Conservation (phyloP, 2,888 invertebrate species). For the Limenitis camilla region DNA sequence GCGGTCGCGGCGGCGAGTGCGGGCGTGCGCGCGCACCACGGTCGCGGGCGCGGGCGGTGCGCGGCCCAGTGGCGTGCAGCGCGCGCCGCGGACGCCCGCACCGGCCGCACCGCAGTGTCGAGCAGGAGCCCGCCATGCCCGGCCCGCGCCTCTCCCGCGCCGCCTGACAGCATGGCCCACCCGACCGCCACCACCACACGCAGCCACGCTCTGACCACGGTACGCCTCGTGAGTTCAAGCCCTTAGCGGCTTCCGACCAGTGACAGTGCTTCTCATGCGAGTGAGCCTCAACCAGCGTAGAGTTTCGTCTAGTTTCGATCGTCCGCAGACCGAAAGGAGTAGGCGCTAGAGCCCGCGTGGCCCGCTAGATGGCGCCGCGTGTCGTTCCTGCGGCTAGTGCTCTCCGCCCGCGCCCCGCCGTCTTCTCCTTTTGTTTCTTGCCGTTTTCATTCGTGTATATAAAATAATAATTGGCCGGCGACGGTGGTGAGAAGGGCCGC, state of each 20-base stretch:
- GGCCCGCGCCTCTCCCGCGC: constrained; percentile 72
- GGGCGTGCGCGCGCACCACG: constrained; percentile 53
- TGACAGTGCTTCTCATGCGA: constrained; percentile 57
- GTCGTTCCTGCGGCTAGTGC: constrained; percentile 72
- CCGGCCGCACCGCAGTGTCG: constrained; percentile 73
- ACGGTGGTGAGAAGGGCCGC: constrained; percentile 60
- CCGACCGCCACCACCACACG: constrained; percentile 73
- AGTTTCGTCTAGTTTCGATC: constrained; percentile 68
- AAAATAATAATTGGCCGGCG: constrained; percentile 68
- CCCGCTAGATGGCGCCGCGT: constrained; percentile 68
- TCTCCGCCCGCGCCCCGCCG: constrained; percentile 65
- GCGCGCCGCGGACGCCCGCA: constrained; percentile 73
- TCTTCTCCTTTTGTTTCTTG: constrained; percentile 67
- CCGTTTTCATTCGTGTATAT: constrained; percentile 55
- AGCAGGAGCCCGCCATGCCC: constrained; percentile 72
- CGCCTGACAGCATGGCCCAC: constrained; percentile 73
- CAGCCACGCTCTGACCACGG: constrained; percentile 75
- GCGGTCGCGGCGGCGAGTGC: constrained; percentile 36
- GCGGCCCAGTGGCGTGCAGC: constrained; percentile 71
- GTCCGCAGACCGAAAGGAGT: constrained; percentile 66
- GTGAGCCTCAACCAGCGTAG: constrained; percentile 52
- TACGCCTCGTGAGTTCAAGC: constrained; percentile 39
- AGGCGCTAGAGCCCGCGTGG: constrained; percentile 65
- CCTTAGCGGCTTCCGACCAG: constrained; percentile 37
- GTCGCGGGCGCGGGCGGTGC: constrained; percentile 52